These are phyloP conservation scores for Prunella fulvescens DNA, from an alignment of 2,113 vertebrate species.

Conservation along the genomic window DNA sequence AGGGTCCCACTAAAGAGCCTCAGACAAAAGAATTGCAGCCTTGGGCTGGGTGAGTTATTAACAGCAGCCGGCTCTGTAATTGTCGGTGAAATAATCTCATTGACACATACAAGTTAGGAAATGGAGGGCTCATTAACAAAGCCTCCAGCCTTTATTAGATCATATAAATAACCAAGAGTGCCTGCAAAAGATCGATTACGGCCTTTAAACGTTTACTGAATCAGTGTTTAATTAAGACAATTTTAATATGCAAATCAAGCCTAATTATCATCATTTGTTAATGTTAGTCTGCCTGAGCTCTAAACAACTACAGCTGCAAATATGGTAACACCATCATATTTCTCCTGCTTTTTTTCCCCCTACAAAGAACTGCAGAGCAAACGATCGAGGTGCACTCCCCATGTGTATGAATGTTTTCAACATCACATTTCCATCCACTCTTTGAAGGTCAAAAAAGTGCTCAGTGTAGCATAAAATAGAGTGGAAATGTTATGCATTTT, in stretches of 20 bases:
- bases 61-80: neutral
- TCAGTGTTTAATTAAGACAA: constrained; percentile 77
- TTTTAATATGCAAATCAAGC: constrained; percentile 78
- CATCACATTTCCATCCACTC: neutral
- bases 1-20: neutral
- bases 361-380: neutral
- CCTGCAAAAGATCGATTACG: constrained; percentile 70
- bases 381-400: neutral
- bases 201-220: constrained; percentile 71
- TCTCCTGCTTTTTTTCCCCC: constrained; percentile 23
- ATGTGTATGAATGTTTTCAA: neutral
- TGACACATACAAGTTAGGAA: constrained; percentile 59
- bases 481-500: constrained; percentile 20
- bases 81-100: constrained; percentile 53
- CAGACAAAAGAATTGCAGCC: constrained; percentile 15
- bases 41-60: neutral
- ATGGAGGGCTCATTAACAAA: constrained; percentile 65
- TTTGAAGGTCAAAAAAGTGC: constrained; percentile 48
- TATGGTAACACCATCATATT: constrained; percentile 39
- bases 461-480: constrained; percentile 36
- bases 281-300: constrained; percentile 66
- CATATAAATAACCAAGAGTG: constrained; percentile 71
- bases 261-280: constrained; percentile 78
- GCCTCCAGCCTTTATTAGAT: constrained; percentile 66
- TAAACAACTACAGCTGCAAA: constrained; percentile 57